Conservation (phyloP, 2,113 vertebrate genomes). For the Dipodomys spectabilis region DNA sequence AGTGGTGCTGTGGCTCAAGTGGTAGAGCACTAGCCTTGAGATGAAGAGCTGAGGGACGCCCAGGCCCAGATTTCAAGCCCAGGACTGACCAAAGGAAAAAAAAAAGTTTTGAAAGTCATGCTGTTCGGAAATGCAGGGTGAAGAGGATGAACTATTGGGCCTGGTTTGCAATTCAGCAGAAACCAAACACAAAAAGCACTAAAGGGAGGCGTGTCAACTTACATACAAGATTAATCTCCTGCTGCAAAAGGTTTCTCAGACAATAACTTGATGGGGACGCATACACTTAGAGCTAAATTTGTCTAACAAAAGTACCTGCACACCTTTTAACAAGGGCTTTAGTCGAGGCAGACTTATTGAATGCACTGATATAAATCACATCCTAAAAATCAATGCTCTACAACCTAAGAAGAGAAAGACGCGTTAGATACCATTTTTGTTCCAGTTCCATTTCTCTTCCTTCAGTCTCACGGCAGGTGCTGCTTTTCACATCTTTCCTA, state of each 20-base stretch:
- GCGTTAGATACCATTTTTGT: background rate
- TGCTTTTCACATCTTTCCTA: background rate
- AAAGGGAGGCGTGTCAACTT: background rate
- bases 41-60: too few relatives aligned
- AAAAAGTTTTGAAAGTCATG: background rate
- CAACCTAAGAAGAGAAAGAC: slow-evolving; percentile 26
- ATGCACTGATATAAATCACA: background rate
- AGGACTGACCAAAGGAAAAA: too few relatives aligned
- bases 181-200: background rate
- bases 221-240: background rate
- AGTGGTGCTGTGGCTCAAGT: too few relatives aligned
- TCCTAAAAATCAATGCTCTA: slow-evolving; percentile 2
- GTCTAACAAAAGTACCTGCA: background rate
- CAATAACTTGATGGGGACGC: background rate
- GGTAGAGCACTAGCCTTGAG: too few relatives aligned
- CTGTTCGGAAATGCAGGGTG: background rate
- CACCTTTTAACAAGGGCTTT: background rate
- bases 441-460: slow-evolving; percentile 18
- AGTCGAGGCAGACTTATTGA: background rate
- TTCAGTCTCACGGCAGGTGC: background rate
- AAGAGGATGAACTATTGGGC: background rate
- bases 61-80: too few relatives aligned
- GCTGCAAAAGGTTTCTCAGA: background rate
- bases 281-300: background rate
- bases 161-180: background rate